Evolutionary conservation across 2,797 vertebrate species (phyloP).

Genomic region (Argentina silus): DNA sequence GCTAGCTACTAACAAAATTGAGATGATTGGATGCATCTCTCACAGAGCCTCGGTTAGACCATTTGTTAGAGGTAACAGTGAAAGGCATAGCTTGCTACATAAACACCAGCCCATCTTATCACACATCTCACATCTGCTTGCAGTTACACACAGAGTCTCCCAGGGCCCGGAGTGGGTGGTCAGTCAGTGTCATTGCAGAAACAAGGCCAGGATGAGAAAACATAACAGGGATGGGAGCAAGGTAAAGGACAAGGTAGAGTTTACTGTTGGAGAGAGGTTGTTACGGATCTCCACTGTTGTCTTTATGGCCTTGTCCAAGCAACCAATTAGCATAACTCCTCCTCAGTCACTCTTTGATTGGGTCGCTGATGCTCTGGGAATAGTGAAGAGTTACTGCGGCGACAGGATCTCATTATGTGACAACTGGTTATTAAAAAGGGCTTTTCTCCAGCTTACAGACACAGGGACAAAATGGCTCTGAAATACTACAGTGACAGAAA

Average conservation of each 20-base stretch:
- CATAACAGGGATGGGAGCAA: neutral
- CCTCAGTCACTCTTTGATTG: slow-evolving; percentile 25
- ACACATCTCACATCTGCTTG: neutral
- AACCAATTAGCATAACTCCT: slow-evolving; percentile 35
- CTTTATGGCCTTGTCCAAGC: slow-evolving; percentile 48
- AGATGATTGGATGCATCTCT: neutral
- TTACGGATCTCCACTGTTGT: slow-evolving; percentile 34
- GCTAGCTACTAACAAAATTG: neutral
- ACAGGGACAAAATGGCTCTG: slow-evolving; percentile 23
- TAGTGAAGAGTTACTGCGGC: slow-evolving; percentile 28
- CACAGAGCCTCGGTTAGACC: neutral
- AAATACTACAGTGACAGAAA: slow-evolving; percentile 4
- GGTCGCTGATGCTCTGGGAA: slow-evolving; percentile 25
- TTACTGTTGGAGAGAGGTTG: slow-evolving; percentile 4
- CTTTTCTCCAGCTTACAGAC: slow-evolving; percentile 30
- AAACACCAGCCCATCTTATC: neutral
- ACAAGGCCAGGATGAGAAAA: neutral
- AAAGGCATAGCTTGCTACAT: neutral
- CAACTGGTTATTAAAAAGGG: slow-evolving; percentile 37
- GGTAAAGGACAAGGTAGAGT: neutral
- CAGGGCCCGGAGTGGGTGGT: neutral
- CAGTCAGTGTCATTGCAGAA: too few relatives aligned
- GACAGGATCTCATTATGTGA: slow-evolving; percentile 43
- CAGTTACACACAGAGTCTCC: neutral
- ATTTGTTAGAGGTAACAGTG: neutral